Conservation (phyloP, 2,113 vertebrate genomes). For the Gopherus flavomarginatus region DNA sequence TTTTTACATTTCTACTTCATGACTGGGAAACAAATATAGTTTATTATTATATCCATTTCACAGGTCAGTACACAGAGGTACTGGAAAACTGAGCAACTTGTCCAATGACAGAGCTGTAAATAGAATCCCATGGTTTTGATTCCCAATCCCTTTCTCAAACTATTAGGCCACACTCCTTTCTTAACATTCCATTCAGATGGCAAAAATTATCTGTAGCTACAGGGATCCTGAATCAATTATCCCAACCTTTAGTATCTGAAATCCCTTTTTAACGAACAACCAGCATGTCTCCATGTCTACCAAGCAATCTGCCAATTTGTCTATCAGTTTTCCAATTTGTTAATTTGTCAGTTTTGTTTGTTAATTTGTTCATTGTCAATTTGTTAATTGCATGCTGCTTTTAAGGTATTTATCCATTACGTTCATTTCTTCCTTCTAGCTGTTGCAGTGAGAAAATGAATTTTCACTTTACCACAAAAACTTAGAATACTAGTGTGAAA, state of each 20-base stretch:
- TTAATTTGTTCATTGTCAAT: constrained; percentile 49
- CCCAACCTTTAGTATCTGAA: not conserved
- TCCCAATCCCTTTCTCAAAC: not conserved
- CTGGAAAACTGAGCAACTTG: not conserved
- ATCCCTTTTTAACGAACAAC: not conserved
- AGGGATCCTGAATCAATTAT: constrained; percentile 23
- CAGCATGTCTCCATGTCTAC: not conserved
- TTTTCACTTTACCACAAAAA: not conserved
- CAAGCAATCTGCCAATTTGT: constrained; percentile 30
- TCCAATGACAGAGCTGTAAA: not conserved
- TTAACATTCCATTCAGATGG: not conserved
- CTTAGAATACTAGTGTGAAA: not conserved
- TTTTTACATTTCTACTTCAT: not conserved
- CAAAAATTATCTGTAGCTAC: not conserved
- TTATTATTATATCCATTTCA: not conserved
- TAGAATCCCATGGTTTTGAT: not conserved
- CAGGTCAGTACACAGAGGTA: not conserved
- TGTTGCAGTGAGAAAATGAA: not conserved
- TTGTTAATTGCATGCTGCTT: constrained; percentile 52
- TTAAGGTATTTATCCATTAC: not conserved
- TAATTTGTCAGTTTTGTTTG: constrained; percentile 45
- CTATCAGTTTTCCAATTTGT: not conserved
- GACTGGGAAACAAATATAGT: not conserved
- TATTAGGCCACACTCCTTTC: not conserved
- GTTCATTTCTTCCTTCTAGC: constrained; percentile 8